Base-by-base conservation (phyloP, 2,113 vertebrate species). In the Blennius ocellaris region DNA sequence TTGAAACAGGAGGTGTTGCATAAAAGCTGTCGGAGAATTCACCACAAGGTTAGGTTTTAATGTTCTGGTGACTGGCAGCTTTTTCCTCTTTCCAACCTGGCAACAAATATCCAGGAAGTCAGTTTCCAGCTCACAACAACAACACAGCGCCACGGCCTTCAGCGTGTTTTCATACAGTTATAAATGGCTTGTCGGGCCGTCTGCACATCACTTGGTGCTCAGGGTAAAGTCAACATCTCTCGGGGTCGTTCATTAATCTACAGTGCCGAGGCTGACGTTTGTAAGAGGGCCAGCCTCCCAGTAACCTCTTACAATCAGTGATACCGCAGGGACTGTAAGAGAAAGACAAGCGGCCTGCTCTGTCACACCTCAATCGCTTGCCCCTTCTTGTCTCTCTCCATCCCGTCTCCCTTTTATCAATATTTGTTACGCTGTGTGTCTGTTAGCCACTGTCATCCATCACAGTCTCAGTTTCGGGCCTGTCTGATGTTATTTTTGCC, bases 151-250 rank as follows among this genome's bases (percentile, higher is more conserved):
- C 69, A 71, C 65, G 83, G 82, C 61, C 78, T 80, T 59, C 45
- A 10, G 69, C 51, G 50, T 82, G 77, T 87, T 87, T 86, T 83
- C 36, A 55, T 77, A 70, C 5, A 64, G 71, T 90, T 90, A 89
- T 87, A 85, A 88, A 92, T 88, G 81, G 62, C 36, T 62, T 89
- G 85, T 89, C 88, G 77, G 70, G 72, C 60, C 50, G 78, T 80
- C 75, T 71, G 84, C 44, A 71, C 82, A 76, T 90, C 80, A 77
- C 70, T 81, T 49, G 68, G 77, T 64, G 65, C 57, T 87, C 89
- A 88, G 81, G 81, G 89, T 89, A 90, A 91, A 92, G 85, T 90
- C 91, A 93, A 92, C 90, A 92, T 52, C 71, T 69, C 71, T 64
- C 62, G 74, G 58, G 84, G 80, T 77, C 84, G 78, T 84, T 90